Evolutionary conservation across 2,888 invertebrate genomes (phyloP).

Genomic region (Dryomyza anilis): DNA sequence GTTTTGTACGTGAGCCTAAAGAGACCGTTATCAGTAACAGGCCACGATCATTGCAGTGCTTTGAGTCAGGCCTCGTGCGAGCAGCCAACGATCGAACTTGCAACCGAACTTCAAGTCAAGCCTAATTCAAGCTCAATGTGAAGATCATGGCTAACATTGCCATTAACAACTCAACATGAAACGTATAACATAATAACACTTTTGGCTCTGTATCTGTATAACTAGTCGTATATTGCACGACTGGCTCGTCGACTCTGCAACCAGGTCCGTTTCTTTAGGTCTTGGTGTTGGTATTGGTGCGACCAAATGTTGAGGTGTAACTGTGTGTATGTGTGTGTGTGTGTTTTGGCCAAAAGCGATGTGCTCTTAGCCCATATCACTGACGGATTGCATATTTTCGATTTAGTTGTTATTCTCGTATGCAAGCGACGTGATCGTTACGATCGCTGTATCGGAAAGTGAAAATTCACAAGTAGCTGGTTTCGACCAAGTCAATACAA

Average conservation of each 20-base stretch:
- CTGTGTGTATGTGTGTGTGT: background rate
- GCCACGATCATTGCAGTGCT: background rate
- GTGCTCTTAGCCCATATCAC: constrained; percentile 35
- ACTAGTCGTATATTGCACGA: too few species aligned
- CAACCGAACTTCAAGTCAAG: background rate
- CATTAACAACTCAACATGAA: too few species aligned
- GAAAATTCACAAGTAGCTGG: constrained; percentile 21
- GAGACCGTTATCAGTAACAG: constrained; percentile 26
- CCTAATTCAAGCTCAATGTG: background rate
- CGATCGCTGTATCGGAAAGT: constrained; percentile 24
- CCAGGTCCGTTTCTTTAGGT: too few species aligned
- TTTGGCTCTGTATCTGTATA: too few species aligned
- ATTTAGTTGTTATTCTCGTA: constrained; percentile 53
- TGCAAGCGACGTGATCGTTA: constrained; percentile 40
- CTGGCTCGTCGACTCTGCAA: too few species aligned
- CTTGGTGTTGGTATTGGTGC: too few species aligned
- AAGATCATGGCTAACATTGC: constrained; percentile 5
- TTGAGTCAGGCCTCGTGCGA: background rate
- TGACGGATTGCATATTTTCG: constrained; percentile 41
- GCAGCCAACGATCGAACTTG: background rate
- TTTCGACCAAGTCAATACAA: background rate
- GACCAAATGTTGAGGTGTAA: too few species aligned
- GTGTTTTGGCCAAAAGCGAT: constrained; percentile 24
- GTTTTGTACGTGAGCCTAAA: constrained; percentile 24
- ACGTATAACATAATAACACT: too few species aligned